Evolutionary conservation across 2,888 invertebrate species (phyloP).

Genomic region (Cyclophora albipunctata): DNA sequence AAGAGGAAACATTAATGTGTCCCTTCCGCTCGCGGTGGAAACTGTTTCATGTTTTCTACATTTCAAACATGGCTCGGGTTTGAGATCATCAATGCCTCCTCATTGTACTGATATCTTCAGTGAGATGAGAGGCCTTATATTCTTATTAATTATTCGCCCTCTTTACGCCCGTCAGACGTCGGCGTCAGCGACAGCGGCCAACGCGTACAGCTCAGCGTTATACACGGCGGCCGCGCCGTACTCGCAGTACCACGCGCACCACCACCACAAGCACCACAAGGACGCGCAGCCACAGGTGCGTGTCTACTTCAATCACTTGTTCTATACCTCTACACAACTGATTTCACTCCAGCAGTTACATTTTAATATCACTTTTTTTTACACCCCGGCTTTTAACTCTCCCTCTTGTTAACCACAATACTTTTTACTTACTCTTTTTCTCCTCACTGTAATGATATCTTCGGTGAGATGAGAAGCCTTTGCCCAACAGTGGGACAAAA

Average conservation of each 20-base stretch:
- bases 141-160: not conserved
- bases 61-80: too few species aligned
- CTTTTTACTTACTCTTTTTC: not conserved
- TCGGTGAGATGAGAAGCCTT: too few species aligned
- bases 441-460: not conserved
- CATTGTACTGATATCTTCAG: too few species aligned
- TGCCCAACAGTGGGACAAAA: too few species aligned
- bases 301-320: not conserved
- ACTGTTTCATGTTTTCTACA: too few species aligned
- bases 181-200: conserved; percentile 52
- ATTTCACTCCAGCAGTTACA: too few species aligned
- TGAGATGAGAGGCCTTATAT: too few species aligned
- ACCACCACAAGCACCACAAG: conserved; percentile 22
- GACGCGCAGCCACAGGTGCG: conserved; percentile 25
- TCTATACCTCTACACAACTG: too few species aligned
- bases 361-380: not conserved
- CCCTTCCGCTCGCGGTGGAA: too few species aligned
- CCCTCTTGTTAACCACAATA: not conserved
- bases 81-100: too few species aligned
- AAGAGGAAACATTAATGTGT: too few species aligned
- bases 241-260: conserved; percentile 24
- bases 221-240: conserved; percentile 59
- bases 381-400: not conserved
- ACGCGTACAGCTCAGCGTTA: conserved; percentile 59
- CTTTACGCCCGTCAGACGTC: conserved; percentile 41